Base-by-base conservation (phyloP, 2,888 invertebrate genomes). In the Conops quadrifasciatus region DNA sequence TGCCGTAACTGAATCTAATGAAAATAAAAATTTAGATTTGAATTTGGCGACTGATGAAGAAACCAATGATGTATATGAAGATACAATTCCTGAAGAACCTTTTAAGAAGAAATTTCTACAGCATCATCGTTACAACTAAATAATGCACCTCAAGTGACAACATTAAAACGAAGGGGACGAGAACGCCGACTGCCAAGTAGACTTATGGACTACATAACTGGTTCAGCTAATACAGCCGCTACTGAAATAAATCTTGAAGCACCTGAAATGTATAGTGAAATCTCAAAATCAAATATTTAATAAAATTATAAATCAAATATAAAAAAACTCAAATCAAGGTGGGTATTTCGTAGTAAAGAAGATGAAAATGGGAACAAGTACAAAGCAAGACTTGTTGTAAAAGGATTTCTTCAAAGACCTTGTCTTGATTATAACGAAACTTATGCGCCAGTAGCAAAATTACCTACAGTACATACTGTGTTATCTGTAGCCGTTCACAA, bases 271-370 rank as follows among this genome's bases (percentile, higher is more conserved):
- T 36, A 7, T 36, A 7, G 36, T 36, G 36, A 36, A 36, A 36
- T 36, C 36, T 36, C 36, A 4, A 36, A 36, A 36, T 7, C 5
- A 36, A 36, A 9, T 9, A 13, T 47, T 15, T 47, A 15, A 19
- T n/a, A 51, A 51, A 51, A 51, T 51, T 51, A 51, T 19, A 51
- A 51, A 15, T 5, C n/a, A 51, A 51, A 51, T n/a, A 51, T 15
- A 21, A 21, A 19, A 51, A 51, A 51, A 51, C 51, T 51, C 4
- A 51, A 51, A 21, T 51, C 51, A 51, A 51, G 21, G 16, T 15
- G 16, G 51, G 51, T 51, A 11, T 15, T 51, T 51, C 21, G 5
- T 9, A 7, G 4, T 36, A 36, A 7, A 9, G 36, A 36, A 36
- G 36, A 9, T 9, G 36, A 9, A 36, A 36, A 36, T 36, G 4